Conservation (phyloP, 53 echinoderm and acorn worm genomes). For the Apostichopus leukothele region DNA sequence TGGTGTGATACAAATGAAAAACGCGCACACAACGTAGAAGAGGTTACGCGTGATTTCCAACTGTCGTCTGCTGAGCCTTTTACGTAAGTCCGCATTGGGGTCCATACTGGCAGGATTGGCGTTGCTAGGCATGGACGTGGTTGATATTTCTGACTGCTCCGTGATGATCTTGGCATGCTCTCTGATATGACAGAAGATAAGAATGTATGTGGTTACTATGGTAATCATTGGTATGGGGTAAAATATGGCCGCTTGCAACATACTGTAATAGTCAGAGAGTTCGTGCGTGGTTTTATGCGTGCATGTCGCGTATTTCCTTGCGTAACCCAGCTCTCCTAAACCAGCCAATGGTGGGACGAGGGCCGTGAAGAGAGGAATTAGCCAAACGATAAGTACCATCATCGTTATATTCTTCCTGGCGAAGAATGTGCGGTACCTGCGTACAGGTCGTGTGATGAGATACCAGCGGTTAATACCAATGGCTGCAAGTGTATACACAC, state of each 20-base stretch:
- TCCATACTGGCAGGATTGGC: conserved; percentile 9
- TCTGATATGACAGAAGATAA: conserved; percentile 58
- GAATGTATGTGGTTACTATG: conserved; percentile 62
- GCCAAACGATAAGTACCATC: conserved; percentile 62
- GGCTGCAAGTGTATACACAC: conserved; percentile 69
- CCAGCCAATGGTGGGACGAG: conserved; percentile 61
- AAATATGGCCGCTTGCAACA: conserved; percentile 52
- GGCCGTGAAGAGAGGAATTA: conserved; percentile 53
- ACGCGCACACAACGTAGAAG: conserved; percentile 89
- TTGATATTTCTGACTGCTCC: conserved; percentile 54
- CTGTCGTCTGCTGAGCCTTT: conserved; percentile 70
- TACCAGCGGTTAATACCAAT: conserved; percentile 71
- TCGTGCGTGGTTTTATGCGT: conserved; percentile 56
- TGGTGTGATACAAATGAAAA: conserved; percentile 76
- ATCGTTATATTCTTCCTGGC: conserved; percentile 37
- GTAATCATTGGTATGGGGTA: conserved; percentile 58
- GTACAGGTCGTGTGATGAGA: conserved; percentile 57
- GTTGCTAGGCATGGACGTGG: conserved; percentile 39
- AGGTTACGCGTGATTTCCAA: conserved; percentile 81
- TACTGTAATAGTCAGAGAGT: conserved; percentile 62
- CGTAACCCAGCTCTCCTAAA: conserved; percentile 66
- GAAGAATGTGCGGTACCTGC: conserved; percentile 55
- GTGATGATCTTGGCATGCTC: conserved; percentile 60
- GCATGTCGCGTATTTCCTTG: conserved; percentile 62
- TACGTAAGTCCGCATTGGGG: conserved; percentile 37